Conservation (phyloP, 2,888 invertebrate species). For the Stenotaenia linearis region DNA sequence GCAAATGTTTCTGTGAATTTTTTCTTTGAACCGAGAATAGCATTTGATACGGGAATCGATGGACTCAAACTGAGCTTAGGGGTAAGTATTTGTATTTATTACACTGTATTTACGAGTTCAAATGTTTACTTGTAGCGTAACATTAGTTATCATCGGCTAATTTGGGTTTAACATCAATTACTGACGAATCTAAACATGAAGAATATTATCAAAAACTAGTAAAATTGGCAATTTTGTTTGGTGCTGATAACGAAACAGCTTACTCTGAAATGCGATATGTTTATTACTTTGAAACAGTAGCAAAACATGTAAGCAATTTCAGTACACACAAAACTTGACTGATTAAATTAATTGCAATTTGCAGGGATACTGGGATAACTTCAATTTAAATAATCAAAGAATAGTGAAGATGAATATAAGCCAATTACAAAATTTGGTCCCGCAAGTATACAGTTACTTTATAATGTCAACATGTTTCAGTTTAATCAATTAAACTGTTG, state of each 20-base stretch:
- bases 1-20: slow-evolving; percentile 22
- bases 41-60: not conserved
- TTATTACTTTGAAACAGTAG: slow-evolving; percentile 8
- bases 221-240: not conserved
- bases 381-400: not conserved
- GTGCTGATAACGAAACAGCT: slow-evolving; percentile 7
- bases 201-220: slow-evolving; percentile 17
- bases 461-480: not conserved
- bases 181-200: slow-evolving; percentile 6
- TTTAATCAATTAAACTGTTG: not conserved
- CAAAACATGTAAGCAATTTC: slow-evolving; percentile 27
- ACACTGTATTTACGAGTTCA: too few species aligned
- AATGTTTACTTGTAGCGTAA: too few species aligned
- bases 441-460: not conserved
- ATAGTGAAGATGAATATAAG: not conserved
- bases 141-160: slow-evolving; percentile 3
- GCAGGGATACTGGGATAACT: not conserved
- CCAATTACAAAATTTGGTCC: not conserved
- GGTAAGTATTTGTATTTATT: not conserved
- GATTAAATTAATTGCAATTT: not conserved
- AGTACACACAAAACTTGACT: not conserved
- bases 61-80: not conserved
- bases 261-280: not conserved
- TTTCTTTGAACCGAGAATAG: slow-evolving; percentile 15
- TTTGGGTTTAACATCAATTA: slow-evolving; percentile 2